phyloP scores from a whole-genome alignment of 2,888 invertebrate genomes.

The Cremastinae sp. region DNA sequence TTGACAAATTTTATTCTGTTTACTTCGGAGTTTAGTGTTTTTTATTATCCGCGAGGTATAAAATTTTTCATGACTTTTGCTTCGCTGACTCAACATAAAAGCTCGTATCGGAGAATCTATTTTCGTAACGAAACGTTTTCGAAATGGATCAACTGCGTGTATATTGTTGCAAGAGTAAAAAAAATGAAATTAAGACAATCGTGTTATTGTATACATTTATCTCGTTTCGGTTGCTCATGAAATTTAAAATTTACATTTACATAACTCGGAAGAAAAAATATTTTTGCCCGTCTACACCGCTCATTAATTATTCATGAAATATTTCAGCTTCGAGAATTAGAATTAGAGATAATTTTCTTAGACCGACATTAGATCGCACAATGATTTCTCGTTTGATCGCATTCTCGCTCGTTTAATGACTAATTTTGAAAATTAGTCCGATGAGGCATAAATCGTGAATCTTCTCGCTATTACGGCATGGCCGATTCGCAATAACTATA shows the following conservation, averaged over 20 bases:
- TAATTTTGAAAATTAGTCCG: no score
- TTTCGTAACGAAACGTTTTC: constrained; percentile 31
- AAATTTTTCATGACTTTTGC: neutral
- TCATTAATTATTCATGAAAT: neutral
- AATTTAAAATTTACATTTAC: no score
- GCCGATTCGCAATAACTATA: neutral
- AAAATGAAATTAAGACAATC: neutral
- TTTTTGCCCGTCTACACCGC: neutral
- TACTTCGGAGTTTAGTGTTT: neutral
- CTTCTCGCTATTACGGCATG: neutral
- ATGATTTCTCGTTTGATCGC: no score
- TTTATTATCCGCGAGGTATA: no score
- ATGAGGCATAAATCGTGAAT: no score
- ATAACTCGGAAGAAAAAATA: no score
- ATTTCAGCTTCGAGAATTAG: neutral
- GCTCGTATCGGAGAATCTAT: neutral
- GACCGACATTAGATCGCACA: no score
- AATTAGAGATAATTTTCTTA: neutral
- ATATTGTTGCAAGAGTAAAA: neutral
- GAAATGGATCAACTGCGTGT: constrained; percentile 40
- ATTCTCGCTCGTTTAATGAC: no score
- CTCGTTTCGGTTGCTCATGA: no score
- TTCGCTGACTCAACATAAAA: neutral
- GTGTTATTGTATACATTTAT: no score
- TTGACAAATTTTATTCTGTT: neutral